Conservation (phyloP, 1,140 invertebrate genomes). For the Drosophila truncata region DNA sequence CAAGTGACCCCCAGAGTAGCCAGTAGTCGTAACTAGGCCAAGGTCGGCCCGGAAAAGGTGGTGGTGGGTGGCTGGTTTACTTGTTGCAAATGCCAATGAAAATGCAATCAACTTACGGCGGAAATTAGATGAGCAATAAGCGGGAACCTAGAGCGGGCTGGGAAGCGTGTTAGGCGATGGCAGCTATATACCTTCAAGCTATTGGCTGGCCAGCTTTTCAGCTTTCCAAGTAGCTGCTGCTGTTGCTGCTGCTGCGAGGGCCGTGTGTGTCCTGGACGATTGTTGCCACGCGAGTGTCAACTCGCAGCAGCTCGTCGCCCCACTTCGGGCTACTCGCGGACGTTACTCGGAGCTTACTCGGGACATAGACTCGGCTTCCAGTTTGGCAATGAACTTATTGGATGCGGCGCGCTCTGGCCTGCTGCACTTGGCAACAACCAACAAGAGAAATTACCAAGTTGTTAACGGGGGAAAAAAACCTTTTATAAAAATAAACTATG, state of each 20-base stretch:
- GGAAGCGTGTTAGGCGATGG: not conserved
- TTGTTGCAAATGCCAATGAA: constrained; percentile 40
- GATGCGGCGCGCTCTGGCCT: constrained; percentile 28
- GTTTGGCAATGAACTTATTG: constrained; percentile 57
- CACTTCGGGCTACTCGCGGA: constrained; percentile 2
- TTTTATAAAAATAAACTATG: not conserved
- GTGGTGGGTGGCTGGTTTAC: constrained; percentile 20
- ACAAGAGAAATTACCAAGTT: constrained; percentile 10
- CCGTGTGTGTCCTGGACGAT: constrained; percentile 55
- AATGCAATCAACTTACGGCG: constrained; percentile 29
- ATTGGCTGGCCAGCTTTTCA: not conserved
- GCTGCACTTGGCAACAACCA: constrained; percentile 12
- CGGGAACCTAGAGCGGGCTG: not conserved
- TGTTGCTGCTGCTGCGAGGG: constrained; percentile 1
- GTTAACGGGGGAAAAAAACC: not conserved
- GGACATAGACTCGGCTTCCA: constrained; percentile 9
- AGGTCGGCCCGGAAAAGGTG: constrained; percentile 33
- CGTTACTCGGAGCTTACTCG: constrained; percentile 15
- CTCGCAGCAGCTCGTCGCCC: constrained; percentile 7
- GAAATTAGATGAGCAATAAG: constrained; percentile 6
- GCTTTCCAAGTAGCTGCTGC: constrained; percentile 5
- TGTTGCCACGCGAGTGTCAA: constrained; percentile 68
- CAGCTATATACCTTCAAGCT: constrained; percentile 2
- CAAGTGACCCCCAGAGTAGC: constrained; percentile 26
- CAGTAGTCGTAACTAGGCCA: constrained; percentile 60